Evolutionary conservation across 2,888 invertebrate species (phyloP).

Genomic region (Drosophila anceps): DNA sequence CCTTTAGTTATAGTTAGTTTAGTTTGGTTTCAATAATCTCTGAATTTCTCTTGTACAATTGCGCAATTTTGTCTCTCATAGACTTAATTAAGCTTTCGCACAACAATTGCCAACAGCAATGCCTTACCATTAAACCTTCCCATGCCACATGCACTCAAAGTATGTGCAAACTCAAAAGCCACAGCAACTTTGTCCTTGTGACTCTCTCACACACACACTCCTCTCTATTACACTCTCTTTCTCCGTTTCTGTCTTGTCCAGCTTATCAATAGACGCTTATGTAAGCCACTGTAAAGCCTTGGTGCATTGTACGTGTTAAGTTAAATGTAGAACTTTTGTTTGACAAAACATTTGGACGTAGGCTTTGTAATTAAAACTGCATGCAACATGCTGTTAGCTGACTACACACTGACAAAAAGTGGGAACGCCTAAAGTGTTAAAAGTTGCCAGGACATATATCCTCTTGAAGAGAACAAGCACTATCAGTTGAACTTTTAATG

Average conservation of each 20-base stretch:
- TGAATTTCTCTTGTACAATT: neutral
- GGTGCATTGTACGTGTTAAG: conserved; percentile 10
- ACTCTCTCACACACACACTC: neutral
- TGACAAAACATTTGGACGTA: conserved; percentile 14
- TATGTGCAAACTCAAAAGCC: neutral
- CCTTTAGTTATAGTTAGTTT: too few relatives aligned
- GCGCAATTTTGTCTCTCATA: neutral
- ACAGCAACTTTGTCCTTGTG: conserved; percentile 2
- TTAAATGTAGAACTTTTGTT: conserved; percentile 23
- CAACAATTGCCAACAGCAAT: neutral
- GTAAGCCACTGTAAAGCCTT: neutral
- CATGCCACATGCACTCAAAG: neutral
- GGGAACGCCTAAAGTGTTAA: neutral
- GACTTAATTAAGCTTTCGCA: neutral
- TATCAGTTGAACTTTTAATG: neutral
- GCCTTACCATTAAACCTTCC: neutral
- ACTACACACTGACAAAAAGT: neutral
- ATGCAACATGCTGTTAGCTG: conserved; percentile 15
- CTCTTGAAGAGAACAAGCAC: neutral
- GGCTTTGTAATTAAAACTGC: conserved; percentile 29
- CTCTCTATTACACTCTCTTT: neutral
- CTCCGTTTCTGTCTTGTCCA: neutral
- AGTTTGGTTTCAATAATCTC: neutral
- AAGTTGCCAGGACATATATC: too few relatives aligned
- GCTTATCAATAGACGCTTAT: conserved; percentile 12